Evolutionary conservation across 2,113 vertebrate species (phyloP), one percentile per base, ranked within the genome.

Genomic region (Lycaon pictus): DNA sequence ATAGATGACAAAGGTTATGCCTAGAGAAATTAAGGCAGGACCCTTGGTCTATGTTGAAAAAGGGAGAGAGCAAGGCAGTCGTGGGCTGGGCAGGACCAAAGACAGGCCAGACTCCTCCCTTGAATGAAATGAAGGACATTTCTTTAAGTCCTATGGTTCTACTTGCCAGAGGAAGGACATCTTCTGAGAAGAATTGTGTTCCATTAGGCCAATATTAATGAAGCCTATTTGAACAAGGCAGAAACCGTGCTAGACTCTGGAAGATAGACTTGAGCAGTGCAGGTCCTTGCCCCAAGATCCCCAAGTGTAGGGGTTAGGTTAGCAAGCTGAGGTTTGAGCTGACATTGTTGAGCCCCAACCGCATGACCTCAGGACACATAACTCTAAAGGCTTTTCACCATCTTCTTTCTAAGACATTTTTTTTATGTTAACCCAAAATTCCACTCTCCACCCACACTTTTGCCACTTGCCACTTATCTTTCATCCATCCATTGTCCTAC

Each of bases 361-460:
- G 92, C 35, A 69, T 43, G 23, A 92, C n/a, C 20, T 88, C 37
- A 81, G 79, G 48, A 53, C 15, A 5, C n/a, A 63, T 20, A 58
- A 80, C 37, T 92, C 51, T 63, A 48, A 62, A 96, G 23, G 16
- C 4, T 88, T 96, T 93, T 74, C 51, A 56, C 11, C 85, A 88
- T 83, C 19, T 55, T 95, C 35, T 84, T 62, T 84, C 51, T 77
- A 76, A 76, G 51, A 67, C 51, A 43, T 72, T 94, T 91, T 96
- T 55, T 96, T 93, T 22, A 56, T 55, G 67, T 62, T 32, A 56
- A 48, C n/a, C 22, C 13, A 11, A 96, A 93, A 58, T 87, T 90
- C 11, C 5, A 88, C 22, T 84, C 48, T 80, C 15, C 0, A 32
- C 0, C 13, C 16, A 35, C 25, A 2, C 5, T 7, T 43, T 69